phyloP scores from a whole-genome alignment of 2,113 vertebrate genomes.

The Pedetes capensis region DNA sequence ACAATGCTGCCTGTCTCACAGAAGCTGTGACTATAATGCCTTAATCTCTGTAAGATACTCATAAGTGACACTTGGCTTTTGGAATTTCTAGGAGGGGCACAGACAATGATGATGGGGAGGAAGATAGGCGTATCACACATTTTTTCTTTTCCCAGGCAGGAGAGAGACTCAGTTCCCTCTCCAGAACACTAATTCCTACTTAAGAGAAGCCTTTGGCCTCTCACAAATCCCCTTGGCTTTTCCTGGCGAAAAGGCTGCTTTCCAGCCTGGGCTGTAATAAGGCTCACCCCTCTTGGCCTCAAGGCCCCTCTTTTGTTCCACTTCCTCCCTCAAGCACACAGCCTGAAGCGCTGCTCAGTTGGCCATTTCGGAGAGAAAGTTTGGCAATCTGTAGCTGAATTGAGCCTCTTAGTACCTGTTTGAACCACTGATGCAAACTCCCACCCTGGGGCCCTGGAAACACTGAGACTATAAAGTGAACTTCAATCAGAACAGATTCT shows the following conservation, averaged over 20 bases:
- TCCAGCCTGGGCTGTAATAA: background rate
- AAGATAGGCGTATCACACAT: background rate
- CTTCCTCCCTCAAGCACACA: background rate
- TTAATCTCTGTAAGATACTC: background rate
- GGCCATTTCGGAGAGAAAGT: background rate
- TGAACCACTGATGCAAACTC: background rate
- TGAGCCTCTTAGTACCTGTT: background rate
- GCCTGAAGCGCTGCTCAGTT: background rate
- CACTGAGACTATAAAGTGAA: background rate
- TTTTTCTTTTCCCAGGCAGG: background rate
- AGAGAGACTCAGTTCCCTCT: background rate
- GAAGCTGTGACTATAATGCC: background rate
- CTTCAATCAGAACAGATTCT: background rate
- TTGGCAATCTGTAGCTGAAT: background rate
- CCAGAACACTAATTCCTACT: background rate
- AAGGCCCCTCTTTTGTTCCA: background rate
- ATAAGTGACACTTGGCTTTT: background rate
- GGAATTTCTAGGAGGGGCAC: background rate
- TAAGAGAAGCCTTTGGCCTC: background rate
- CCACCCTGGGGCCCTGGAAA: background rate
- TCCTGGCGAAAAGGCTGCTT: background rate
- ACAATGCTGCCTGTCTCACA: background rate
- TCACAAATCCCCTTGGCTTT: conserved; percentile 11
- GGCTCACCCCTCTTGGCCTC: background rate
- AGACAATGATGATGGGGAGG: background rate